Evolutionary conservation across 53 echinoderm and acorn worm genomes (phyloP), one percentile per base, ranked within the genome.

Genomic region (Arbacia lixula): DNA sequence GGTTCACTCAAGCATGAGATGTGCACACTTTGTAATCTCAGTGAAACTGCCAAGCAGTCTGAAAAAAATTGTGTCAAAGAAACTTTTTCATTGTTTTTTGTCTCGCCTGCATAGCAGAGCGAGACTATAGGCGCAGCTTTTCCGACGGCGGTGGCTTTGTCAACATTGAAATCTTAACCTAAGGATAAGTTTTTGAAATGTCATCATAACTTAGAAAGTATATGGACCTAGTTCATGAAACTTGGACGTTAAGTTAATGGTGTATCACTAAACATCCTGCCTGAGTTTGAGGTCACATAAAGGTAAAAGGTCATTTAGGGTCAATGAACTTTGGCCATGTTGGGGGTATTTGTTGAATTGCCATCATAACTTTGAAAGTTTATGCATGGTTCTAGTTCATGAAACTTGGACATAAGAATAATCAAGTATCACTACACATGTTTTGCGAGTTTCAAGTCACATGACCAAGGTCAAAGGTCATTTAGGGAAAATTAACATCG

Each of bases 221-320:
- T 71, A 41, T 71, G 22, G 43, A 41, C 43, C 71, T 25, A 71
- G 40, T 71, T 41, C 71, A 71, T 41, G 71, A 71, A 71, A 71
- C 71, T 71, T 71, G 71, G 71, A 39, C 22, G 6, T 71, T 41
- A 71, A 22, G 38, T 22, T 36, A 21, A 71, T 71, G 41, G 16
- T 6, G 71, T 71, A 1, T 71, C 16, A 36, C 71, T 43, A 43
- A 71, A 41, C 20, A 43, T 71, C 43, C 46, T 42, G 24, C 20
- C 12, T 41, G n/a, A 41, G 43, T 71, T 71, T 71, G 9, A 41
- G 46, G 14, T 71, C 71, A 41, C 71, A 41, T 71, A 43, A 71
- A 71, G 38, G 71, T 71, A 16, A 21, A 71, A 71, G 71, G 41
- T 71, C 43, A 71, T 42, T 71, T 42, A 42, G 43, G 71, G 71